Base-by-base conservation (phyloP, 2,888 invertebrate species). In the Caradrina clavipalpis region DNA sequence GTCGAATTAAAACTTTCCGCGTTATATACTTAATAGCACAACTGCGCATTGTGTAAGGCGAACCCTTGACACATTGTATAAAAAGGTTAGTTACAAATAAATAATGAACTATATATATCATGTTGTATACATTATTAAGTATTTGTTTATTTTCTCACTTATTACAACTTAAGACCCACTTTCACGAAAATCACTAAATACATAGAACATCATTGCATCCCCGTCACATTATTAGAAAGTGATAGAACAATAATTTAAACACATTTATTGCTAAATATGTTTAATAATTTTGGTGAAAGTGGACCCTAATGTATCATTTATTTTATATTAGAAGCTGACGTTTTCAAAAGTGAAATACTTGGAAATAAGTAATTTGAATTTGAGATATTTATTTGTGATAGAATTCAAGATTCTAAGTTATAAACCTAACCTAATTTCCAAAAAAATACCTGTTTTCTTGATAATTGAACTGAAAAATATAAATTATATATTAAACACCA, bases 111-210 rank as follows among this genome's bases (percentile, higher is more conserved):
- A 49, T 54, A 49, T 54, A 39, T 62, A 55, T n/a, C 47, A 58
- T 35, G 47, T 73, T 11, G 11, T 50, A 47, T 58, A n/a, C n/a
- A 15, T 22, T 39, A 49, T 51, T 31, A 54, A 51, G 51, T 71
- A 58, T 71, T 58, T 54, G 26, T 58, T 49, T 65, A 61, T 13
- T 47, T 47, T 19, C 17, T 55, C 26, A 59, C 19, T 61, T n/a
- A 42, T 11, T 57, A 13, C 47, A 7, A 22, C 60, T 31, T 45
- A 4, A 39, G 10, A n/a, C n/a, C n/a, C n/a, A n/a, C n/a, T n/a
- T n/a, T n/a, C n/a, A n/a, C n/a, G n/a, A n/a, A n/a, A n/a, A n/a
- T n/a, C n/a, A n/a, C n/a, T n/a, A n/a, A n/a, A n/a, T n/a, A n/a
- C n/a, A n/a, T n/a, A n/a, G n/a, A n/a, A n/a, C n/a, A n/a, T n/a